Evolutionary conservation across 2,888 invertebrate species (phyloP), one percentile per base, ranked within the genome.

Genomic region (Mechanitis mazaeus): DNA sequence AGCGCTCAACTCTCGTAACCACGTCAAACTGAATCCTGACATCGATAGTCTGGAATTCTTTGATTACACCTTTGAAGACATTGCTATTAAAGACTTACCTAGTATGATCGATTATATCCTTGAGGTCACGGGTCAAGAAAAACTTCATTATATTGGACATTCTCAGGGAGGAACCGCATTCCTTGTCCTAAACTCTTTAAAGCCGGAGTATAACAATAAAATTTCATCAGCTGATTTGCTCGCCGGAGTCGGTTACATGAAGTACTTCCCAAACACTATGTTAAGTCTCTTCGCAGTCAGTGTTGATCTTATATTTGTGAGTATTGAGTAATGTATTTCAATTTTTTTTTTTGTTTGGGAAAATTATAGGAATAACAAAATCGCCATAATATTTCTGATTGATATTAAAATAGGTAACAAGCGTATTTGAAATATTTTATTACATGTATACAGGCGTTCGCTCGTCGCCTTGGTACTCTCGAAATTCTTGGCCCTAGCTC

Each of bases 1-100:
- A 3, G 96, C 94, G 76, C 91, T 88, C 0, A 94, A 94, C 77
- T 93, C 94, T 0, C 90, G 91, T 35, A 83, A 80, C 1, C 95
- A 96, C 73, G 63, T 71, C 6, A 66, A 68, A 1, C 65, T 85
- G 0, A 64, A 84, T 64, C 84, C 85, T 11, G 79, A 85, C 46
- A 59, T 45, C 5, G 67, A 83, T 3, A 78, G 74, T 57, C 54
- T 56, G 0, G 28, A 70, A 2, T 90, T 88, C 71, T 87, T 84
- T 68, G 75, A 87, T 68, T 87, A 82, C 64, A 77, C 76, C 12
- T 88, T 76, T 63, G 85, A 89, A 68, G 83, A 89, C 46, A 85
- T 88, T 6, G 89, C 78, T 5, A 59, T 72, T 1, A 66, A 70
- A 38, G 89, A 89, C 58, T 47, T 88, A 1, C 75, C 87, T 2